These are phyloP conservation scores for Phalacrocorax pelagicus DNA, from an alignment of 2,113 vertebrate genomes.

Conservation along the genomic window DNA sequence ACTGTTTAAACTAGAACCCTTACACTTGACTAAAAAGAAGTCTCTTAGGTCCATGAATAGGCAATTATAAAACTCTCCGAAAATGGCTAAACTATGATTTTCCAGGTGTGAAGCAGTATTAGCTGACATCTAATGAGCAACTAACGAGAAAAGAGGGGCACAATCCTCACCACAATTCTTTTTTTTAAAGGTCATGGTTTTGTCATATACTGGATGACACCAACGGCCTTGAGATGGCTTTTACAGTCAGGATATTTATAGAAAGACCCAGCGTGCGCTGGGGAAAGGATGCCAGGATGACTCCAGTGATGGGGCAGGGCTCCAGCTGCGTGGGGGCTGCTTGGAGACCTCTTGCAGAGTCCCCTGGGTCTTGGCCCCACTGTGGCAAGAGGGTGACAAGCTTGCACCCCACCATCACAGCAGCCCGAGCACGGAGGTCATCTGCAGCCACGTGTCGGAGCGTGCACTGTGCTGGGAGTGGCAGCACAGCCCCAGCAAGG, in stretches of 20 bases:
- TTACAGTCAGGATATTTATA: rapidly evolving
- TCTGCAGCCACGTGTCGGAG: rapidly evolving
- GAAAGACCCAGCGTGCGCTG: rapidly evolving
- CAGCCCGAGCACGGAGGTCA: neutral
- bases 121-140: neutral
- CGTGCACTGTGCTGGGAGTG: rapidly evolving
- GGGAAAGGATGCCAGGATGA: neutral
- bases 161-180: neutral
- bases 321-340: rapidly evolving
- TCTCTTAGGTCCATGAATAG: neutral
- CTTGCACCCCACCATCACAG: rapidly evolving
- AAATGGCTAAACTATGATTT: neutral
- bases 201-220: neutral
- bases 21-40: neutral
- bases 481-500: neutral
- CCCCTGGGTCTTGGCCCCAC: neutral
- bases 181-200: neutral
- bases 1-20: neutral
- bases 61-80: neutral
- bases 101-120: neutral
- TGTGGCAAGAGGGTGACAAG: rapidly evolving
- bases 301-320: neutral
- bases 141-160: neutral
- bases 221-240: rapidly evolving
- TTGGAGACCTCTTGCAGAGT: neutral